Conservation (phyloP, 2,888 invertebrate genomes). For the Latheticus oryzae region DNA sequence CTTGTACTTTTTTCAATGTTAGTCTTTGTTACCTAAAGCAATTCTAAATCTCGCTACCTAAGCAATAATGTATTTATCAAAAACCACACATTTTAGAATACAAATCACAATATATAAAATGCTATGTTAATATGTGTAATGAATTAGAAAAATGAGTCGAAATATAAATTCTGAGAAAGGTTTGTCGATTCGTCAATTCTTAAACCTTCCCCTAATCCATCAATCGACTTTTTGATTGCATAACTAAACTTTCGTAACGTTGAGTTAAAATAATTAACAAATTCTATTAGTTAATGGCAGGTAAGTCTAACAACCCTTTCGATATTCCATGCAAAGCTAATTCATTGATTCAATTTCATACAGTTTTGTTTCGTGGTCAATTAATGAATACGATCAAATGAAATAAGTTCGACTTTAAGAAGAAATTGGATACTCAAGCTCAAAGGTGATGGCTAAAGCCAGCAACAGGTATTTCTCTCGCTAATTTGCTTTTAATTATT, state of each 20-base stretch:
- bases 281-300: neutral
- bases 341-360: no score
- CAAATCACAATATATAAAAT: slow-evolving; percentile 43
- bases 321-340: no score
- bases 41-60: slow-evolving; percentile 48
- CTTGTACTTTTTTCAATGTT: slow-evolving; percentile 37
- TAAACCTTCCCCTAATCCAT: slow-evolving; percentile 16
- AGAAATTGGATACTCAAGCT: slow-evolving; percentile 12
- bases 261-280: neutral
- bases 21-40: slow-evolving; percentile 43
- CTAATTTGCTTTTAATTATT: slow-evolving; percentile 21
- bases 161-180: slow-evolving; percentile 39
- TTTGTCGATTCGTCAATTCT: slow-evolving; percentile 6
- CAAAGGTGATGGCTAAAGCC: slow-evolving; percentile 4
- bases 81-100: slow-evolving; percentile 42
- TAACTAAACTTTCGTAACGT: slow-evolving; percentile 3
- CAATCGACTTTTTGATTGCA: slow-evolving; percentile 16
- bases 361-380: slow-evolving; percentile 4
- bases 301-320: no score
- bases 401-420: slow-evolving; percentile 14
- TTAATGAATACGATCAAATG: slow-evolving; percentile 6
- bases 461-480: slow-evolving; percentile 25
- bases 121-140: slow-evolving; percentile 45
- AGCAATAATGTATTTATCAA: slow-evolving; percentile 45
- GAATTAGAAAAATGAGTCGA: slow-evolving; percentile 38